These are phyloP conservation scores for Psococerastis gibbosa DNA, from an alignment of 2,888 invertebrate species.

Conservation along the genomic window DNA sequence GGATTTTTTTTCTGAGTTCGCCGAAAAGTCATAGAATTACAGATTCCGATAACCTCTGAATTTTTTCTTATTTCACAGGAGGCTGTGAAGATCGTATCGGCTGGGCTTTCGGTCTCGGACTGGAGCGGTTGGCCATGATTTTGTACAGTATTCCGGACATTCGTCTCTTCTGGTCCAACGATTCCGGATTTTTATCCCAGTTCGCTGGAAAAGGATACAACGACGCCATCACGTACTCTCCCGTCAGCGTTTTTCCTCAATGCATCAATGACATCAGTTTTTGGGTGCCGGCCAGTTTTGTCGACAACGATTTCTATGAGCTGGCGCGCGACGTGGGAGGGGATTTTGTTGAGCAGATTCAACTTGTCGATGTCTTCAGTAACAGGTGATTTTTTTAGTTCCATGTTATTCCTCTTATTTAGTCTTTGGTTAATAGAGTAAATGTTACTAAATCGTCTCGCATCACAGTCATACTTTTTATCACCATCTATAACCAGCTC, in stretches of 20 bases:
- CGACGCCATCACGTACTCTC: slow-evolving; percentile 51
- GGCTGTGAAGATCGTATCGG: slow-evolving; percentile 75
- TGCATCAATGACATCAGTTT: slow-evolving; percentile 88
- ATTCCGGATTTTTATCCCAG: slow-evolving; percentile 79
- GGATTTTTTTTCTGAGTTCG: slow-evolving; percentile 85
- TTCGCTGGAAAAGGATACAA: slow-evolving; percentile 57
- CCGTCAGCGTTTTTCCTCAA: slow-evolving; percentile 69
- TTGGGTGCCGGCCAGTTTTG: slow-evolving; percentile 71
- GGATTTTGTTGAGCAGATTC: slow-evolving; percentile 79
- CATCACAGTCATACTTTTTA: too few relatives aligned
- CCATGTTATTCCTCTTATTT: too few relatives aligned
- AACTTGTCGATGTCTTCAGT: slow-evolving; percentile 64
- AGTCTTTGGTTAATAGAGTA: too few relatives aligned
- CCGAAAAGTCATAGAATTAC: too few relatives aligned
- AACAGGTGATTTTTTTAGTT: too few relatives aligned
- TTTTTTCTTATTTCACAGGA: slow-evolving; percentile 22
- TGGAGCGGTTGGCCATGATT: slow-evolving; percentile 93
- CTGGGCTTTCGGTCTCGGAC: slow-evolving; percentile 93
- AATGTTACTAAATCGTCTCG: too few relatives aligned
- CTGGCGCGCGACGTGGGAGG: slow-evolving; percentile 73
- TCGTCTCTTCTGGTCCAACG: slow-evolving; percentile 86
- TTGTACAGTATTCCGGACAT: slow-evolving; percentile 92
- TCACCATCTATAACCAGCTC: too few relatives aligned
- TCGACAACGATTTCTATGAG: slow-evolving; percentile 80
- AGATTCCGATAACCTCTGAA: background rate